Evolutionary conservation across 1,140 invertebrate genomes (phyloP).

Genomic region (Campodea augens): DNA sequence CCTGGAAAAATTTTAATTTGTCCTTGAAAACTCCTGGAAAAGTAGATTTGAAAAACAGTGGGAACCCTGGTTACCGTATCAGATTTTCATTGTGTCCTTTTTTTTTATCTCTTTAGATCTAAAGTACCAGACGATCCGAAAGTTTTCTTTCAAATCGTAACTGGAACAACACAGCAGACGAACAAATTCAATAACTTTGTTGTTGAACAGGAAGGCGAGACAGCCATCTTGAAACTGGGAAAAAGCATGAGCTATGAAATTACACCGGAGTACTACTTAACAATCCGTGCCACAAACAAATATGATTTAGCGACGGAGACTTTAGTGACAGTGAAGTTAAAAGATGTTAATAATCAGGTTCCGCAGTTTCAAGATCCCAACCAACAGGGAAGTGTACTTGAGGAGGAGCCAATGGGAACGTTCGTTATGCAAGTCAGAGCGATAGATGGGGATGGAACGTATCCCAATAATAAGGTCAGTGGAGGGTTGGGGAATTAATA

Average conservation of each 20-base stretch:
- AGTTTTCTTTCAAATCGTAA: slow-evolving; percentile 55
- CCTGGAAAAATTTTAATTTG: no score
- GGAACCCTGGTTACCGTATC: no score
- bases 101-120: slow-evolving; percentile 29
- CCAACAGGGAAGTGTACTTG: slow-evolving; percentile 48
- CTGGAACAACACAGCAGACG: slow-evolving; percentile 59
- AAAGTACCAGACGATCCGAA: slow-evolving; percentile 49
- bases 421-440: slow-evolving; percentile 69
- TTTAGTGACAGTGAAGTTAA: slow-evolving; percentile 48
- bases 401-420: slow-evolving; percentile 60
- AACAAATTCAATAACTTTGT: slow-evolving; percentile 58
- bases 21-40: no score
- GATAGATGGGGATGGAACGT: slow-evolving; percentile 65
- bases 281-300: slow-evolving; percentile 63
- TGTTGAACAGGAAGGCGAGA: slow-evolving; percentile 42
- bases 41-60: no score
- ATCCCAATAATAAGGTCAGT: slow-evolving; percentile 48
- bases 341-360: slow-evolving; percentile 75
- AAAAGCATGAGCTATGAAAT: slow-evolving; percentile 61
- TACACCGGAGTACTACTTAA: slow-evolving; percentile 58
- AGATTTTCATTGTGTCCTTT: no score
- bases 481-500: background rate
- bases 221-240: slow-evolving; percentile 48
- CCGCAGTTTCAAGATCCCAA: slow-evolving; percentile 59
- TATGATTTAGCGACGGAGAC: slow-evolving; percentile 56